A percentile compares a stretch with the other conserved stretches of the same genome.
These are phyloP conservation scores for Drosophila antonietae DNA, from an alignment of 2,888 invertebrate genomes.

Conservation along the genomic window DNA sequence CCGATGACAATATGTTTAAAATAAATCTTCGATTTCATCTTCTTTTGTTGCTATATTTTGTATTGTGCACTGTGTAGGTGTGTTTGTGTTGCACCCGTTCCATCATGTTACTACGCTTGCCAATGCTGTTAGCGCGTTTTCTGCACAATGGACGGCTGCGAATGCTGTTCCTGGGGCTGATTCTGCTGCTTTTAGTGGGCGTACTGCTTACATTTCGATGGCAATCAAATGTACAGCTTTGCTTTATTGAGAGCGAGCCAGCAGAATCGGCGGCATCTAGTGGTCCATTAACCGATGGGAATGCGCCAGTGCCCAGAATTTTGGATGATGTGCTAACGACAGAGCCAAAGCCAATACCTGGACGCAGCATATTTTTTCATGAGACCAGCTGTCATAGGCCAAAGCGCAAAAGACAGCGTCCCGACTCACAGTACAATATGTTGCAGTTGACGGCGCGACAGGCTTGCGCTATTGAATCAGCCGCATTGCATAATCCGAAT, in stretches of 20 bases:
- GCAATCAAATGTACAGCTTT: constrained; percentile 65
- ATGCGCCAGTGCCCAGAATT: constrained; percentile 18
- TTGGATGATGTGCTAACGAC: constrained; percentile 81
- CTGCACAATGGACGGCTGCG: constrained; percentile 68
- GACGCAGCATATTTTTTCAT: constrained; percentile 84
- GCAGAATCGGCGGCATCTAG: constrained; percentile 3
- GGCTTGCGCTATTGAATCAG: constrained; percentile 83
- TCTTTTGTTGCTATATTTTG: not conserved
- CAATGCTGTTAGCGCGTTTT: constrained; percentile 46
- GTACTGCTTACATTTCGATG: constrained; percentile 51
- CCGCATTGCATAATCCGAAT: constrained; percentile 81
- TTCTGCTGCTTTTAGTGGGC: constrained; percentile 52
- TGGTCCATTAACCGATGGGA: constrained; percentile 2
- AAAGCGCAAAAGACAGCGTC: constrained; percentile 35
- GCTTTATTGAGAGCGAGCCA: constrained; percentile 65
- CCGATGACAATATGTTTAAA: not conserved
- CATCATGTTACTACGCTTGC: constrained; percentile 58
- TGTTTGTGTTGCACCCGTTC: not conserved
- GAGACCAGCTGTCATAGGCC: constrained; percentile 82
- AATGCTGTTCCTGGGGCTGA: constrained; percentile 65
- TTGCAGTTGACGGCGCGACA: constrained; percentile 77
- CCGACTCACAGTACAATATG: constrained; percentile 42
- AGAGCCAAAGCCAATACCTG: constrained; percentile 74
- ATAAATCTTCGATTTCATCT: not conserved
- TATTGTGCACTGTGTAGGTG: not conserved